Base-by-base conservation (phyloP, 2,888 invertebrate genomes). In the Choreutis nemorana region DNA sequence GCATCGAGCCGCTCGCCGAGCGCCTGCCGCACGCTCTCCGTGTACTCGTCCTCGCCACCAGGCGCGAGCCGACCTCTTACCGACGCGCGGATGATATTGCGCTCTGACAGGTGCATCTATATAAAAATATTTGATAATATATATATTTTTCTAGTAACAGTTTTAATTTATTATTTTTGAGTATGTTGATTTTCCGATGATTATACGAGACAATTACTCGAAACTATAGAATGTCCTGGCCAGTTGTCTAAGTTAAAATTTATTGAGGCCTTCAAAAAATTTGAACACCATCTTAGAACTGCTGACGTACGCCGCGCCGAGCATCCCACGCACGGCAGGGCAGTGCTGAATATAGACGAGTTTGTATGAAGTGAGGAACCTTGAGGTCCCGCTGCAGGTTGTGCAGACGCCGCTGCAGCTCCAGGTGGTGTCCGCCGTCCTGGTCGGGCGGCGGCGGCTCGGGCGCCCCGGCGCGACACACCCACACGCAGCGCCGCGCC, bases 401-500 rank as follows among this genome's bases (percentile, higher is more conserved):
- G 39, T 84, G 83, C 8, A 90, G 78, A 34, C 90, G 75, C 51
- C 84, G 81, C 36, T 88, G 82, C 65, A 91, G 90, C 14, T 79
- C 71, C 28, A 87, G 85, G 36, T 83, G 73, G 21, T 79, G 72
- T 18, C 71, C 66, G 48, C 83, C 79, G 37, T 79, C 78, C 6
- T 81, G 81, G 23, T 83, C 83, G 12, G 79, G 77, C 20, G 77
- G 80, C 2, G 62, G 45, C 7, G 65, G 50, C 30, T 64, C 62
- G 20, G 78, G 68, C 18, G 81, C 79, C 2, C 82, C 83, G 2
- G 83, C 83, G 27, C 89, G 82, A 44, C 87, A 87, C 56, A 90
- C 82, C 91, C 91, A 91, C 49, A 91, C 83, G 51, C 90, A 90
- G 31, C 90, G 82, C 42, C 89, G 85, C 2, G 90, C 89, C 31